Base-by-base conservation (phyloP, 2,113 vertebrate species). In the Felis catus region DNA sequence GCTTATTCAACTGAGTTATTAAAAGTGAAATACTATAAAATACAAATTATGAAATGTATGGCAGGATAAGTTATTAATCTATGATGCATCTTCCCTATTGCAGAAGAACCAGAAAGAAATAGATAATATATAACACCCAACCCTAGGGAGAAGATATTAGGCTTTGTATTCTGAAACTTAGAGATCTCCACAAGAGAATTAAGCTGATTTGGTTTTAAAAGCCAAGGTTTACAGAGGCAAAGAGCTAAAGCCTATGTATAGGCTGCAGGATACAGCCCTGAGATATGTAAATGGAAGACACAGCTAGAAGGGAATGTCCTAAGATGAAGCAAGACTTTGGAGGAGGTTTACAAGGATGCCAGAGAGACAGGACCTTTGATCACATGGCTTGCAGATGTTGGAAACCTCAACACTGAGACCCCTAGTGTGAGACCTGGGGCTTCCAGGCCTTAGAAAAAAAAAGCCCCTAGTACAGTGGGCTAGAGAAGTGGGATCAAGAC, bases 21-120 rank as follows among this genome's bases (percentile, higher is more conserved):
- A 58, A 58, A 83, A 95, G 4, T 91, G 71, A 61, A 18, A 31
- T 73, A 70, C 18, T 29, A 92, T 23, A 96, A 65, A 71, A 89
- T 27, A 97, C 10, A 88, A 87, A 63, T 23, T 18, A 63, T 39
- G 36, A 84, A 88, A 63, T 68, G 9, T 81, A 13, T 83, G 25
- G 33, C 33, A 68, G 36, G 71, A 78, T 41, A 71, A 89, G 58
- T 65, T 70, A 90, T 84, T 88, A 78, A 76, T 81, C 4, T 65
- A 14, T 27, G 12, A 19, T 66, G 7, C 55, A 27, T 82, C 91
- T 92, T 79, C 19, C 65, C 27, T 73, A 70, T 29, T 81, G 19
- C 8, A 65, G 53, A 96, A 82, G 9, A 96, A 74, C 66, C 3
- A 85, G 8, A 89, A 80, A 87, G 65, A 61, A 81, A 65, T 23